phyloP scores from a whole-genome alignment of 2,797 vertebrate genomes.

The Rhynchotus rufescens region DNA sequence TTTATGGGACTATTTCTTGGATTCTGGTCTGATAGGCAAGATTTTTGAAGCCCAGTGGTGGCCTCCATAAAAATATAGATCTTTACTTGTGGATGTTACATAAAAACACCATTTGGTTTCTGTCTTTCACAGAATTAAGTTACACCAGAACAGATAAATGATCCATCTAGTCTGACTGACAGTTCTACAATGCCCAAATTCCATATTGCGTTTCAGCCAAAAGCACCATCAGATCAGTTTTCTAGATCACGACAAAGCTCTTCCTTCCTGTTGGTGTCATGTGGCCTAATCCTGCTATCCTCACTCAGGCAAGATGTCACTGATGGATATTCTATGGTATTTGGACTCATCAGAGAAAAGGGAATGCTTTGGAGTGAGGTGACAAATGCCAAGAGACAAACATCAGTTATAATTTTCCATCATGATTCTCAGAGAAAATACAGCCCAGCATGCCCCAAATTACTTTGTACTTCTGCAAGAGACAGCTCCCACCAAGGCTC shows the following conservation, averaged over 20 bases:
- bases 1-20: neutral
- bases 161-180: neutral
- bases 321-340: neutral
- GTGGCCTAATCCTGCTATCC: neutral
- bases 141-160: neutral
- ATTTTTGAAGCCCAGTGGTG: neutral
- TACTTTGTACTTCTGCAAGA: neutral
- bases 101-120: neutral
- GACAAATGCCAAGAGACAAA: neutral
- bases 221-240: conserved; percentile 7
- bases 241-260: conserved; percentile 24
- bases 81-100: neutral
- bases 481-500: neutral
- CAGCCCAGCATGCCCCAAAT: neutral
- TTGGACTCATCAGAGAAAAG: neutral
- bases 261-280: neutral
- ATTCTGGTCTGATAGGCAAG: neutral
- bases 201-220: accelerated
- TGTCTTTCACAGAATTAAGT: neutral
- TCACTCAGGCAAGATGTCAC: conserved; percentile 28
- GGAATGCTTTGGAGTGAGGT: neutral
- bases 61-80: neutral
- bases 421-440: neutral
- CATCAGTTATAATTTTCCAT: neutral
- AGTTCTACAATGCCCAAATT: neutral